Conservation (phyloP, 2,113 vertebrate genomes). For the Hipposideros armiger region DNA sequence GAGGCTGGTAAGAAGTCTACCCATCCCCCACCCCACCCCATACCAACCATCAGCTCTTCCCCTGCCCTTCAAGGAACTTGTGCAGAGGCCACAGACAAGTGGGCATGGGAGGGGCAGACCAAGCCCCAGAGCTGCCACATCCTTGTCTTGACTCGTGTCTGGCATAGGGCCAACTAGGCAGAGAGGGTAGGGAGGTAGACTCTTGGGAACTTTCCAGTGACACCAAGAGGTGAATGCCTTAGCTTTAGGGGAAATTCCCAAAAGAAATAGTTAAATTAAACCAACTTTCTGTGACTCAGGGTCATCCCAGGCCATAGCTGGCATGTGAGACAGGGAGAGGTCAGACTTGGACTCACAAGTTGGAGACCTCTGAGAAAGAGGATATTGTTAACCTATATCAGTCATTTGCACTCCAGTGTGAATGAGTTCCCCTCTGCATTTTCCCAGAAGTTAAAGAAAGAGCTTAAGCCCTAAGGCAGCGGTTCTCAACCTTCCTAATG, state of each 20-base stretch:
- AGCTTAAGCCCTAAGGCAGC: not conserved
- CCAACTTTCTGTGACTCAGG: not conserved
- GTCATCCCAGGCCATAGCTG: not conserved
- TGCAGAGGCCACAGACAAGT: not conserved
- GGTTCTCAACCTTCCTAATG: no score
- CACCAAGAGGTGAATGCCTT: not conserved
- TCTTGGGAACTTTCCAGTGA: slow-evolving; percentile 52
- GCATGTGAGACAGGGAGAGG: not conserved
- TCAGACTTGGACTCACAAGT: not conserved
- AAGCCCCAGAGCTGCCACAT: not conserved
- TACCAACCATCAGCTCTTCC: no score
- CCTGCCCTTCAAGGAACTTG: not conserved
- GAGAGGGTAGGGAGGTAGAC: not conserved
- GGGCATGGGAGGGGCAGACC: not conserved
- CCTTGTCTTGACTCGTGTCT: not conserved
- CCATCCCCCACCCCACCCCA: not conserved
- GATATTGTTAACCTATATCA: not conserved
- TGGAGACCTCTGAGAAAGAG: slow-evolving; percentile 1
- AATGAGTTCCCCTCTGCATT: not conserved
- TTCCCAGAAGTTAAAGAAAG: not conserved
- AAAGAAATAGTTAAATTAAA: slow-evolving; percentile 29
- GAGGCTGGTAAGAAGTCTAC: not conserved
- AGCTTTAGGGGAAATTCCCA: slow-evolving; percentile 47
- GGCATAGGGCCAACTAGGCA: not conserved
- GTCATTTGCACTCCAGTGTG: not conserved